phyloP scores from a whole-genome alignment of 2,113 vertebrate genomes.

The Notechis scutatus region DNA sequence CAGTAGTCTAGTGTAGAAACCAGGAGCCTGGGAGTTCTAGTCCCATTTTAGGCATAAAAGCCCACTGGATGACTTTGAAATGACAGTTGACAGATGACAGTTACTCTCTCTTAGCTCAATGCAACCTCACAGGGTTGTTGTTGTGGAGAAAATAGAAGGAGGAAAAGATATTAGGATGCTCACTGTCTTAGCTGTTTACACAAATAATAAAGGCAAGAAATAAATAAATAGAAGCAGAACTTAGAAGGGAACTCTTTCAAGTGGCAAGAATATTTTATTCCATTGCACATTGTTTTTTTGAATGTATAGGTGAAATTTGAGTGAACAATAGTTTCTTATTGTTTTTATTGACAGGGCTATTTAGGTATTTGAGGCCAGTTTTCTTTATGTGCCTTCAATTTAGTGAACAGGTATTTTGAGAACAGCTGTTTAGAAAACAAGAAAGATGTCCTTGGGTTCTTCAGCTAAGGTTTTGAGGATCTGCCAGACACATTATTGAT shows the following conservation, averaged over 20 bases:
- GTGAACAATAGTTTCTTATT: background rate
- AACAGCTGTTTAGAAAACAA: slow-evolving; percentile 10
- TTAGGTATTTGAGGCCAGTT: slow-evolving; percentile 4
- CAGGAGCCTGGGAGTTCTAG: background rate
- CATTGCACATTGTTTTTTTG: background rate
- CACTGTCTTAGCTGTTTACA: background rate
- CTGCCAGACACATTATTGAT: slow-evolving; percentile 1
- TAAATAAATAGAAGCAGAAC: background rate
- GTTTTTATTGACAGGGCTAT: slow-evolving; percentile 18
- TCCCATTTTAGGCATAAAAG: background rate
- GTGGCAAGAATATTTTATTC: background rate
- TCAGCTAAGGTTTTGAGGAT: slow-evolving; percentile 9
- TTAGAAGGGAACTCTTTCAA: background rate
- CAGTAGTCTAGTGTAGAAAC: background rate
- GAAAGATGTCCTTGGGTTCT: slow-evolving; percentile 19
- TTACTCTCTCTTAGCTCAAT: background rate
- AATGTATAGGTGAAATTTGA: background rate
- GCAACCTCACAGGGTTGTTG: background rate
- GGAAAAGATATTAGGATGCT: background rate
- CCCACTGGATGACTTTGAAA: background rate
- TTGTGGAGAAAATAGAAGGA: background rate
- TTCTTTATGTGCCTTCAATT: slow-evolving; percentile 28
- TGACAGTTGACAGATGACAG: background rate
- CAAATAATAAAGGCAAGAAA: background rate
- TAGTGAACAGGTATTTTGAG: slow-evolving; percentile 23